Percentiles rank a stretch among this genome's conserved stretches.
These are phyloP conservation scores for Priocnemis perturbator DNA, from an alignment of 2,888 invertebrate species.

Conservation along the genomic window DNA sequence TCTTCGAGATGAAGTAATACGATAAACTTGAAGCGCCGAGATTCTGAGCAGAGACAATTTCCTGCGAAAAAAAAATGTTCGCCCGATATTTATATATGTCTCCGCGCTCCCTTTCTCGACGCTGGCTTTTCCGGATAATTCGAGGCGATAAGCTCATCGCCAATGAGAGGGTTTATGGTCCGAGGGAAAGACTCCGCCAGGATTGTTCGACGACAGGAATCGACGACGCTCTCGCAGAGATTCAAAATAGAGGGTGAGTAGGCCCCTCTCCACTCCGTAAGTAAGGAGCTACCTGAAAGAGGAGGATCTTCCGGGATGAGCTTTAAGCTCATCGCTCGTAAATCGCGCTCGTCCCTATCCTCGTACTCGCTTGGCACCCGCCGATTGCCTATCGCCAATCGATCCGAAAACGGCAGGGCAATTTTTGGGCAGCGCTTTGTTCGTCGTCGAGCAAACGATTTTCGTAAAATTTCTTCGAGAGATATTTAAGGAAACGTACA, in stretches of 20 bases:
- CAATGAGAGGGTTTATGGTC: slow-evolving; percentile 59
- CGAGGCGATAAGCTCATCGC: slow-evolving; percentile 53
- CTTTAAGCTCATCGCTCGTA: slow-evolving; percentile 56
- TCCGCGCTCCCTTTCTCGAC: no score
- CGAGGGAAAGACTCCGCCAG: slow-evolving; percentile 11
- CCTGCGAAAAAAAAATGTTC: neutral
- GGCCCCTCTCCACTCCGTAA: slow-evolving; percentile 26
- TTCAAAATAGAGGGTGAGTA: slow-evolving; percentile 40
- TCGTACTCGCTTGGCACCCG: slow-evolving; percentile 19
- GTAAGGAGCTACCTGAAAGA: slow-evolving; percentile 59
- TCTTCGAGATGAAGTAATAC: no score
- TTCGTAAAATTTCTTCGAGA: no score
- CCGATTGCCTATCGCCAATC: slow-evolving; percentile 46
- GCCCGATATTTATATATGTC: no score
- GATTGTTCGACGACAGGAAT: neutral
- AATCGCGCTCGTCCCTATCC: slow-evolving; percentile 48
- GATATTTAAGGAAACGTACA: no score
- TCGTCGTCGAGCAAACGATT: no score
- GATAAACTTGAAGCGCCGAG: no score
- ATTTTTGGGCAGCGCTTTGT: no score
- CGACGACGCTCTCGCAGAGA: slow-evolving; percentile 28
- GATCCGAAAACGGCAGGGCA: slow-evolving; percentile 36
- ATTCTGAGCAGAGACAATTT: no score
- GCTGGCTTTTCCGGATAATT: slow-evolving; percentile 50
- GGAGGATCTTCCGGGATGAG: slow-evolving; percentile 52